Base-by-base conservation (phyloP, 2,113 vertebrate species). In the Ceyx margarethae region DNA sequence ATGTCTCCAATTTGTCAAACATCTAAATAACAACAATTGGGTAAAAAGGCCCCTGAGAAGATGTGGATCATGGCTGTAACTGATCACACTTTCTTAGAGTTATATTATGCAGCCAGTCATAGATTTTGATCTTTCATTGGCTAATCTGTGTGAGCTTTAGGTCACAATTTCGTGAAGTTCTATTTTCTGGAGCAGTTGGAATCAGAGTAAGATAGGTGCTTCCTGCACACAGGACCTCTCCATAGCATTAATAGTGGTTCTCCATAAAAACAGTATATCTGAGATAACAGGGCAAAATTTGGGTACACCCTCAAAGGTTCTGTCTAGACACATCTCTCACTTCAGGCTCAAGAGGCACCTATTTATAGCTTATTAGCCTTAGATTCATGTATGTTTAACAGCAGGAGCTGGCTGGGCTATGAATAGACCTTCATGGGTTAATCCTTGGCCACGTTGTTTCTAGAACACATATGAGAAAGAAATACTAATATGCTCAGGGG, bases 101-200 rank as follows among this genome's bases (percentile, higher is more conserved):
- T 3, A 13, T 54, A 31, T 65, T 87, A 48, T 79, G 50, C 57
- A 85, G 29, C 19, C 45, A 40, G 12, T 40, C 29, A 29, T 75
- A 54, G 18, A 61, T 65, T 79, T 69, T 50, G 16, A 13, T 31
- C 35, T 72, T 81, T 89, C 42, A 23, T 26, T 73, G n/a, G 40
- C 21, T 56, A 40, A 51, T 43, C n/a, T 45, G 1, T 37, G 23
- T 25, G 23, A 1, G 5, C 0, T 0, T 94, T 50, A 82, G 28
- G 31, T 57, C 23, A 42, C 43, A 56, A 79, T 10, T 81, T 8
- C 3, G 5, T 37, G 1, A 58, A 91, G 28, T 57, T 65, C 15
- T 40, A 2, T 20, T 66, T 94, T 85, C 25, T 86, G 13, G 12
- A 79, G 40, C 23, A 79, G 50, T 3, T 76, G 35, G 51, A 81